Evolutionary conservation across 2,113 vertebrate genomes (phyloP).

Genomic region (Mormoops blainvillei): DNA sequence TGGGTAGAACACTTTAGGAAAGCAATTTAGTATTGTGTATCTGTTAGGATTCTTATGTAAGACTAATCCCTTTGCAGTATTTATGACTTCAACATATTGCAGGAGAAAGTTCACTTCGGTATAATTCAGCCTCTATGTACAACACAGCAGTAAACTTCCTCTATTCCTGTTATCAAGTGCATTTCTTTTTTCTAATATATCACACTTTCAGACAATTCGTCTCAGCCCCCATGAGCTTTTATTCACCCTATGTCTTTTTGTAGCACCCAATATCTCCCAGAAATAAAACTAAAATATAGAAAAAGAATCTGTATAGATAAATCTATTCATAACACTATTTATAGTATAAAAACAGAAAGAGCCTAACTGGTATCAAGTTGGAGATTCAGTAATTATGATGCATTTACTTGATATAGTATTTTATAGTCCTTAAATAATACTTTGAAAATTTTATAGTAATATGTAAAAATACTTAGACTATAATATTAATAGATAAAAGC

Average conservation of each 20-base stretch:
- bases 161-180: background rate
- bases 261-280: background rate
- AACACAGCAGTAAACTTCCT: background rate
- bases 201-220: background rate
- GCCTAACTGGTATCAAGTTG: background rate
- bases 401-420: background rate
- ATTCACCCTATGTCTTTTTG: background rate
- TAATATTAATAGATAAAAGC: background rate
- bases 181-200: background rate
- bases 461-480: background rate
- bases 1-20: slow-evolving; percentile 5
- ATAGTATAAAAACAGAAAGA: slow-evolving; percentile 4
- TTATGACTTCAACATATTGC: slow-evolving; percentile 52
- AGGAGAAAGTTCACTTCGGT: slow-evolving; percentile 36
- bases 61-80: slow-evolving; percentile 49
- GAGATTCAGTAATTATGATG: background rate
- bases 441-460: background rate
- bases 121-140: background rate
- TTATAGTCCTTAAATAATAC: background rate
- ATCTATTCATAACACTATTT: background rate
- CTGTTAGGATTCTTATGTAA: slow-evolving; percentile 52
- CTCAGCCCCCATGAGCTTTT: background rate
- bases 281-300: background rate
- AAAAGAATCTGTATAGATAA: background rate
- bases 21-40: slow-evolving; percentile 32